These are phyloP conservation scores for Meloidogyne floridensis DNA, from an alignment of 1,140 invertebrate species.

Conservation along the genomic window DNA sequence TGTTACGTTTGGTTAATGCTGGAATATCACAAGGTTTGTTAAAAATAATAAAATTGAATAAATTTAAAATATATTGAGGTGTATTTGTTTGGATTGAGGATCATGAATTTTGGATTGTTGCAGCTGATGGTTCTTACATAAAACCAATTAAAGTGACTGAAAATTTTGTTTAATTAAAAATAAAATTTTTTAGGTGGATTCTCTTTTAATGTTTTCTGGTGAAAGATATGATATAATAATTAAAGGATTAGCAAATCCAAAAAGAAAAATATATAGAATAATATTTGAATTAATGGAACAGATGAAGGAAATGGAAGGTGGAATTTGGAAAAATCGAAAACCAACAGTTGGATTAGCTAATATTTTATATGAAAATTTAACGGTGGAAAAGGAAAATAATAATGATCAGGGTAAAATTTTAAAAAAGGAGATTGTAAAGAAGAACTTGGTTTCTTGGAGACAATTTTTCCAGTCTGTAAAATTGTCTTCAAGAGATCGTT, in stretches of 20 bases:
- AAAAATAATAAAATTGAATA: background rate
- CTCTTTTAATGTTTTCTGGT: conserved; percentile 59
- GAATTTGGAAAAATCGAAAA: conserved; percentile 1
- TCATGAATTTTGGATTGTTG: conserved; percentile 54
- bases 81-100: conserved; percentile 58
- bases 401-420: background rate
- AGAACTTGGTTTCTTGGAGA: background rate
- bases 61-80: conserved; percentile 22
- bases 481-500: no score
- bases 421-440: background rate
- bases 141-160: conserved; percentile 41
- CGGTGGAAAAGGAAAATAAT: conserved; percentile 32
- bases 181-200: conserved; percentile 47
- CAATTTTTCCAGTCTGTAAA: no score
- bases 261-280: conserved; percentile 50
- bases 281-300: conserved; percentile 62
- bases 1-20: conserved; percentile 61
- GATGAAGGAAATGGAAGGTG: conserved; percentile 30
- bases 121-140: conserved; percentile 60
- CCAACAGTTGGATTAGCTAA: conserved; percentile 54
- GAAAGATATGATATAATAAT: conserved; percentile 61
- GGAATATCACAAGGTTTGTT: conserved; percentile 56
- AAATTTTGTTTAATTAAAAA: background rate
- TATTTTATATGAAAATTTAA: conserved; percentile 52
- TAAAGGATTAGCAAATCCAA: conserved; percentile 50